A percentile compares a stretch with the other conserved stretches of the same genome.
Evolutionary conservation across 1,140 invertebrate genomes (phyloP).

Genomic region (Zaprionus africanus): DNA sequence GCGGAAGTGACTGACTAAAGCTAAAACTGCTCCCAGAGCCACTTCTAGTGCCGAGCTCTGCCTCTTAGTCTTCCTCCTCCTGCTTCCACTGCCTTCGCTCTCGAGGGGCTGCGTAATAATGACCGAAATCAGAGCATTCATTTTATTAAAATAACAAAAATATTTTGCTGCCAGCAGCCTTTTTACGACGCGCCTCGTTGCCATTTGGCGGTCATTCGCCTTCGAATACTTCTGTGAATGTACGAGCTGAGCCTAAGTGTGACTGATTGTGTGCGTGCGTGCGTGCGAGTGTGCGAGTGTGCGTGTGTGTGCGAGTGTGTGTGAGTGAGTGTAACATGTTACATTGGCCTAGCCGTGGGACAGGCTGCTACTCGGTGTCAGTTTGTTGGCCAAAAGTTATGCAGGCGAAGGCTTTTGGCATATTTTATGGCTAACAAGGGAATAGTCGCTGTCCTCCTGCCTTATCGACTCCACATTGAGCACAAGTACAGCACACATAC

Average conservation of each 20-base stretch:
- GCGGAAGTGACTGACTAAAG: constrained; percentile 19
- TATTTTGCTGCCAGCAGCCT: constrained; percentile 71
- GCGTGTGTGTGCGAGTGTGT: no score
- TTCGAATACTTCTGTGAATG: constrained; percentile 40
- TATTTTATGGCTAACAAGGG: constrained; percentile 55
- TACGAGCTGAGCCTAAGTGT: constrained; percentile 12
- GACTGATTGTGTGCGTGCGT: constrained; percentile 12
- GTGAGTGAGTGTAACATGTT: constrained; percentile 2
- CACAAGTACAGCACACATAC: constrained; percentile 12
- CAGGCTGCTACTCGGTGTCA: constrained; percentile 22
- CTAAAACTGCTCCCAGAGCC: neutral
- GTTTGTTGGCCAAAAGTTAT: constrained; percentile 45
- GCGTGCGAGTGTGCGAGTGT: constrained; percentile 13
- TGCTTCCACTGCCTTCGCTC: neutral
- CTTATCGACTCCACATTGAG: constrained; percentile 30
- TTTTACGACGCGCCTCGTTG: constrained; percentile 52
- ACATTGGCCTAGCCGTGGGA: neutral
- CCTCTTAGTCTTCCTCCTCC: neutral
- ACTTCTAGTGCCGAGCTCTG: neutral
- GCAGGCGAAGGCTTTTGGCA: constrained; percentile 11
- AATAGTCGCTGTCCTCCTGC: constrained; percentile 14
- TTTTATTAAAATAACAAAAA: constrained; percentile 79
- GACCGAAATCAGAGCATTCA: constrained; percentile 69
- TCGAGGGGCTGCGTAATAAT: constrained; percentile 50
- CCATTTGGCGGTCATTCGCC: constrained; percentile 67